phyloP scores from a whole-genome alignment of 2,888 invertebrate genomes.

The Quadroppia sp. region DNA sequence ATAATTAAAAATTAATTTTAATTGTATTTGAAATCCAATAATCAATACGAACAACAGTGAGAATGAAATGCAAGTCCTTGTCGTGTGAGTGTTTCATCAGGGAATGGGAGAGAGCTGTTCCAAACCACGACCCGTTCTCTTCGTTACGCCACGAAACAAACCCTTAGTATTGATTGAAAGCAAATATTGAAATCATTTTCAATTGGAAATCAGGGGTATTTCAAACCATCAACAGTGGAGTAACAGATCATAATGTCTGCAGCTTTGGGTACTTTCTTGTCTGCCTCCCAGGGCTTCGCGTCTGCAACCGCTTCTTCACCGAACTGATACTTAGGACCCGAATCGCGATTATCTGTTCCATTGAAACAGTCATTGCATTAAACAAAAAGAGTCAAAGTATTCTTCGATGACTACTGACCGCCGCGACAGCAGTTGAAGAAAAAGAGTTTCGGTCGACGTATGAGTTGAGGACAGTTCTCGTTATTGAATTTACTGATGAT shows the following conservation, averaged over 20 bases:
- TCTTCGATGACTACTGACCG: conserved; percentile 38
- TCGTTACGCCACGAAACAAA: conserved; percentile 44
- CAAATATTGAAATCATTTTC: no score
- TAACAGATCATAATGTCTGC: conserved; percentile 2
- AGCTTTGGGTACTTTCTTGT: not conserved
- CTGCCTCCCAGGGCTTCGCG: conserved; percentile 2
- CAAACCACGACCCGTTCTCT: conserved; percentile 46
- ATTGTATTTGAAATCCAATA: not conserved
- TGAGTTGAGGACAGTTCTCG: conserved; percentile 43
- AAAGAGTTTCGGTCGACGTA: conserved; percentile 46
- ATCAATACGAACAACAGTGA: conserved; percentile 34
- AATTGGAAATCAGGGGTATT: no score
- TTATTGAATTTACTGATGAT: conserved; percentile 46
- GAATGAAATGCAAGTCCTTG: conserved; percentile 36
- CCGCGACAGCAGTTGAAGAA: conserved; percentile 48
- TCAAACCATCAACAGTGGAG: conserved; percentile 43
- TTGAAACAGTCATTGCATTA: not conserved
- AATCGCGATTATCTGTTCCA: conserved; percentile 35
- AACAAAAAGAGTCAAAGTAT: not conserved
- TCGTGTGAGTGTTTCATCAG: conserved; percentile 42
- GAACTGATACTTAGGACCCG: not conserved
- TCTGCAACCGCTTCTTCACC: conserved; percentile 15
- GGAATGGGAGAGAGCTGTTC: conserved; percentile 32
- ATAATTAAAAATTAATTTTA: not conserved
- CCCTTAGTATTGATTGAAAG: conserved; percentile 34